These are phyloP conservation scores for Simalia tracyae DNA, from an alignment of 2,797 vertebrate genomes.

Conservation along the genomic window DNA sequence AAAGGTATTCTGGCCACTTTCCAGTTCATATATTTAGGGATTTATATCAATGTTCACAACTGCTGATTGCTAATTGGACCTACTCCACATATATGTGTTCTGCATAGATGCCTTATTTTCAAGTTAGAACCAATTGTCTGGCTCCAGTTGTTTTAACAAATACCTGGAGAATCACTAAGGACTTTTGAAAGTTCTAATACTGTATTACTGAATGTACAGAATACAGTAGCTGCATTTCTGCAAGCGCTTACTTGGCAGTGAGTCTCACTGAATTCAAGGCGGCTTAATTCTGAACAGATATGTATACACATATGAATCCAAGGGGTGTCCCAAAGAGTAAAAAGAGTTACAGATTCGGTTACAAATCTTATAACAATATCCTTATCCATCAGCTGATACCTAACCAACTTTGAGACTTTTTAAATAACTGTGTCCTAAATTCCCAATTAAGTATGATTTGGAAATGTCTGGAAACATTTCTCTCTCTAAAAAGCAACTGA, in stretches of 20 bases:
- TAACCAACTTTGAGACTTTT: background rate
- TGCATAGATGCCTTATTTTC: background rate
- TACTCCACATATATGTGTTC: background rate
- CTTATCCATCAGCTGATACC: background rate
- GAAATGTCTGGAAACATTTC: background rate
- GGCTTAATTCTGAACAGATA: background rate
- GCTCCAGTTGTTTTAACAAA: slow-evolving; percentile 11
- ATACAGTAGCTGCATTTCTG: background rate
- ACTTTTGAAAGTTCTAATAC: background rate
- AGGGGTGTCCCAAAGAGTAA: background rate
- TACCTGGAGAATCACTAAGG: background rate
- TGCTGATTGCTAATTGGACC: background rate
- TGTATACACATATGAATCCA: background rate
- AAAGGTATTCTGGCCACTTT: background rate
- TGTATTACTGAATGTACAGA: background rate
- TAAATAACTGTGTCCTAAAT: background rate
- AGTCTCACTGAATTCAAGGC: background rate
- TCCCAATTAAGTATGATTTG: background rate
- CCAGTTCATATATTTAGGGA: slow-evolving; percentile 3
- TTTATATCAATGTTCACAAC: background rate
- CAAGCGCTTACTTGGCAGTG: background rate
- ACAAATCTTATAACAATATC: background rate
- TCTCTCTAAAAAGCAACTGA: background rate
- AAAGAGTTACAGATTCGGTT: background rate
- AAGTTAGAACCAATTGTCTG: background rate